Conservation (phyloP, 2,797 vertebrate genomes). For the Alouatta caraya region DNA sequence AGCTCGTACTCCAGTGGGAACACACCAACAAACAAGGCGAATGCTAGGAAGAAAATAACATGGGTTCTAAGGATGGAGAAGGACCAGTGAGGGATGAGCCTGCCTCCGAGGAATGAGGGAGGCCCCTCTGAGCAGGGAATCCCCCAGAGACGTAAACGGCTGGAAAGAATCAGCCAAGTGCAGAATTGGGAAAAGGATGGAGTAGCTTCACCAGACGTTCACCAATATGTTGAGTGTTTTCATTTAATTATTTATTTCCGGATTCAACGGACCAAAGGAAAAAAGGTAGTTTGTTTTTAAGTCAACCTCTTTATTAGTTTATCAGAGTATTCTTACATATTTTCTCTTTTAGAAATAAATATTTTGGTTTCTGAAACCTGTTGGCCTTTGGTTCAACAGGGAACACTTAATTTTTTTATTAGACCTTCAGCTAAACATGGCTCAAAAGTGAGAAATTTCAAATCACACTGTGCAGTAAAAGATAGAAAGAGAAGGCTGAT, state of each 20-base stretch:
- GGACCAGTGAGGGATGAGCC: rapidly evolving
- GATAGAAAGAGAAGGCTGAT: neutral
- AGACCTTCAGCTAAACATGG: neutral
- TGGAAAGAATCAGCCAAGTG: neutral
- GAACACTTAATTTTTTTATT: neutral
- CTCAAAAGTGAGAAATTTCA: neutral
- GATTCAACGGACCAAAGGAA: neutral
- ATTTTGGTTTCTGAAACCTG: neutral
- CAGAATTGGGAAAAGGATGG: rapidly evolving
- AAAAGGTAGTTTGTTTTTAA: neutral
- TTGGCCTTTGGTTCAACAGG: neutral
- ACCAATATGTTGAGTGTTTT: neutral
- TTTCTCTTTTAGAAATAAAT: neutral
- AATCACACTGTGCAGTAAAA: neutral
- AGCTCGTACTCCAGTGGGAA: neutral
- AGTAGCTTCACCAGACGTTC: neutral
- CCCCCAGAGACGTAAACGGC: rapidly evolving
- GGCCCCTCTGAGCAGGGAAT: neutral
- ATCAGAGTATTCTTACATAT: neutral
- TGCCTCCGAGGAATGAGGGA: no score
- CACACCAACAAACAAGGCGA: neutral
- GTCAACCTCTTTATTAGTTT: neutral
- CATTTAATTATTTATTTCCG: neutral
- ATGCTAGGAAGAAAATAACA: neutral
- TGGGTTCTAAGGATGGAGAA: rapidly evolving